Conservation (phyloP, 2,888 invertebrate species). For the Apocheima hispidaria region DNA sequence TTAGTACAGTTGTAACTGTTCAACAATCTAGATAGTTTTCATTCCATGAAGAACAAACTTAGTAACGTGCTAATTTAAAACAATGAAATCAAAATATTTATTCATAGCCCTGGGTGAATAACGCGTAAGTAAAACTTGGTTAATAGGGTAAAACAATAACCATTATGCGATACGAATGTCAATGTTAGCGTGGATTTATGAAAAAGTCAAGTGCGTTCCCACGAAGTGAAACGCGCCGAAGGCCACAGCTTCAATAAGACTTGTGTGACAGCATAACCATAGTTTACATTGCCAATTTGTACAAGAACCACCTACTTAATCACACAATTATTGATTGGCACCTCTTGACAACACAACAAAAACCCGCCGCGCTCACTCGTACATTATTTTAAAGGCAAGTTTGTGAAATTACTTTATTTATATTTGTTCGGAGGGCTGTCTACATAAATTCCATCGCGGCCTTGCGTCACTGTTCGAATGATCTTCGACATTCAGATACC, state of each 20-base stretch:
- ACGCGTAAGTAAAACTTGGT: conserved; percentile 53
- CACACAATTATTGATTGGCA: conserved; percentile 69
- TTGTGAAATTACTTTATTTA: conserved; percentile 62
- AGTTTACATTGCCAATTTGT: conserved; percentile 63
- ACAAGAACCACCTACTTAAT: conserved; percentile 63
- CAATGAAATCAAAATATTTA: conserved; percentile 32
- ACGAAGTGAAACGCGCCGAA: conserved; percentile 59
- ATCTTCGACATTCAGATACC: conserved; percentile 48
- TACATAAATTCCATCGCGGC: conserved; percentile 54
- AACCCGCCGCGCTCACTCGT: conserved; percentile 46
- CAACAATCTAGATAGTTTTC: conserved; percentile 13
- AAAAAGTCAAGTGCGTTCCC: conserved; percentile 69
- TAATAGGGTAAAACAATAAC: conserved; percentile 53
- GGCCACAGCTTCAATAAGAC: conserved; percentile 62
- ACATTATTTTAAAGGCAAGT: conserved; percentile 42
- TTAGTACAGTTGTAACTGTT: conserved; percentile 29
- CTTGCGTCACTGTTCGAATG: conserved; percentile 52
- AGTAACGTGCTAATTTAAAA: conserved; percentile 26
- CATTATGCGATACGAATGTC: conserved; percentile 56
- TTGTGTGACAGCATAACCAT: conserved; percentile 52
- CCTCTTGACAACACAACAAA: conserved; percentile 59
- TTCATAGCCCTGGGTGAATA: conserved; percentile 32
- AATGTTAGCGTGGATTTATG: conserved; percentile 56
- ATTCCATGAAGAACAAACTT: conserved; percentile 26
- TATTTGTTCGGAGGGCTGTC: conserved; percentile 37